Conservation (phyloP, 2,888 invertebrate species). For the Stegana nigrithorax region DNA sequence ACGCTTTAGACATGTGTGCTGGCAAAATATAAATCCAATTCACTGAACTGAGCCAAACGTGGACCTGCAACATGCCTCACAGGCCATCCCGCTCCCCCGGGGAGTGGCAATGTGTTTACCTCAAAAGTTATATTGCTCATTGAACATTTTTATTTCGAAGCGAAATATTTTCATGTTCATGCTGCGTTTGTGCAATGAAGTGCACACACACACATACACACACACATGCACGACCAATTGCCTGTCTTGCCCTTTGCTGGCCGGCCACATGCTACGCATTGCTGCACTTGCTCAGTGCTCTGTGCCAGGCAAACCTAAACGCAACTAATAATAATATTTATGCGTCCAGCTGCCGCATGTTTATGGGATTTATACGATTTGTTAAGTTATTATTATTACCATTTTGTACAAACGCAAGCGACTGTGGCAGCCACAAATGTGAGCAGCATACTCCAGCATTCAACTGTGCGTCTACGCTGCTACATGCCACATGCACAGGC, state of each 20-base stretch:
- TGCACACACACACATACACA: conserved; percentile 8
- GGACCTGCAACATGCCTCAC: background rate
- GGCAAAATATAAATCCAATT: conserved; percentile 1
- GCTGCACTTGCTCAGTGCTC: background rate
- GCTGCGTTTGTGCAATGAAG: background rate
- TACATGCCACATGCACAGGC: too few relatives aligned
- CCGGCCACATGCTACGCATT: background rate
- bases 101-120: too few relatives aligned
- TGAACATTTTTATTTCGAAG: conserved; percentile 11
- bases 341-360: conserved; percentile 45
- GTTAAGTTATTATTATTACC: conserved; percentile 52
- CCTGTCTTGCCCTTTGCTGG: too few relatives aligned
- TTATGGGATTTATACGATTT: conserved; percentile 54
- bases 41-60: background rate
- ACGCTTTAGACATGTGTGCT: background rate
- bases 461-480: too few relatives aligned
- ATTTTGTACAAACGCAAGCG: conserved; percentile 7
- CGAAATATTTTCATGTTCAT: background rate
- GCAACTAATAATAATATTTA: conserved; percentile 60
- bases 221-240: too few relatives aligned
- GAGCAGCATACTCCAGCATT: background rate
- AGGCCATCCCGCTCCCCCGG: background rate
- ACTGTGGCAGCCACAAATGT: background rate
- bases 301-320: conserved; percentile 20
- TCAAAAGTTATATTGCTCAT: background rate